A percentile compares a stretch with the other conserved stretches of the same genome.
Evolutionary conservation across 2,797 vertebrate genomes (phyloP).

Genomic region (Lutra lutra): DNA sequence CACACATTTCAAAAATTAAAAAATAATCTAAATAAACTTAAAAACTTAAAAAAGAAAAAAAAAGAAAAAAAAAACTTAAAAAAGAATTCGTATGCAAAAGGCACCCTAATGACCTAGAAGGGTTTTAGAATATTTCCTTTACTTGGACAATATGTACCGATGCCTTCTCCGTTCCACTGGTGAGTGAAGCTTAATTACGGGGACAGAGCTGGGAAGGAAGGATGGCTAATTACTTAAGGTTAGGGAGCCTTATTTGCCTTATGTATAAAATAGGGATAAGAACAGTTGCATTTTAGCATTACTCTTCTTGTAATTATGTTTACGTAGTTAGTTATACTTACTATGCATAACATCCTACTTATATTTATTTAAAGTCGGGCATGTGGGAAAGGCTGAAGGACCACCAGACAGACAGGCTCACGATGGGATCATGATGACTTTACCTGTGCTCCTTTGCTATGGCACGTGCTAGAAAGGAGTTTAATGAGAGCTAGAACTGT

Average conservation of each 20-base stretch:
- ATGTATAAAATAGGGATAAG: background rate
- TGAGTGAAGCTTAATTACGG: background rate
- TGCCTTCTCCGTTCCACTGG: background rate
- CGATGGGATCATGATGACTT: too few relatives aligned
- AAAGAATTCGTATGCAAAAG: background rate
- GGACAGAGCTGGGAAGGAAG: background rate
- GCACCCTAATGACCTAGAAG: background rate
- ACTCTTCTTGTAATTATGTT: background rate
- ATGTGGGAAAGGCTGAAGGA: background rate
- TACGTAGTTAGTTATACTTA: background rate
- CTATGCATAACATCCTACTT: background rate
- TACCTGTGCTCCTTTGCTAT: background rate
- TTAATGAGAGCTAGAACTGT: conserved; percentile 58
- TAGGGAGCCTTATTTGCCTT: background rate
- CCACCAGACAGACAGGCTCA: background rate
- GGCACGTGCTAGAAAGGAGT: conserved; percentile 36
- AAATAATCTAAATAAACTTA: background rate
- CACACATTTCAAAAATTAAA: conserved; percentile 7
- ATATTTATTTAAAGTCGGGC: background rate
- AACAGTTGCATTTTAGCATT: background rate
- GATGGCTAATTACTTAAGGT: background rate
- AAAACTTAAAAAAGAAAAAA: background rate
- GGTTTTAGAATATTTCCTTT: background rate
- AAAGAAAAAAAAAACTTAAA: background rate
- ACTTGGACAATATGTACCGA: background rate